These are phyloP conservation scores for Gymnothorax reevesii DNA, from an alignment of 2,797 vertebrate species.

Conservation along the genomic window DNA sequence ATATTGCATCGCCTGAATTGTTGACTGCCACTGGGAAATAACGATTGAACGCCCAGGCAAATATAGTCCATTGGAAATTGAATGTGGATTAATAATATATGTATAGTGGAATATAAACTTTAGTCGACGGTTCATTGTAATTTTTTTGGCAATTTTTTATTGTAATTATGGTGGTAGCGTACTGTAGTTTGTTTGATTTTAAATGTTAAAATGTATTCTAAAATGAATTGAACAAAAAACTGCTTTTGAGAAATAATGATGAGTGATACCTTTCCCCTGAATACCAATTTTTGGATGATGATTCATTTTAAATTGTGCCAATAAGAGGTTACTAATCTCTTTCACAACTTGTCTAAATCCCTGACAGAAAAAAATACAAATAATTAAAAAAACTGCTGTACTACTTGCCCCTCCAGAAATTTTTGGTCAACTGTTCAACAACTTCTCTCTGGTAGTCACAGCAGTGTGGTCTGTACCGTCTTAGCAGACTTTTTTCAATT, in stretches of 20 bases:
- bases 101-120: conserved; percentile 74
- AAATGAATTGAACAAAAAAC: neutral
- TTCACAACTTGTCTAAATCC: neutral
- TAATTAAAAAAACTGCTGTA: neutral
- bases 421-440: conserved; percentile 2
- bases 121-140: conserved; percentile 68
- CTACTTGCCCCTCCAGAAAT: neutral
- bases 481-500: neutral
- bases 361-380: neutral
- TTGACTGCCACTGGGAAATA: conserved; percentile 5
- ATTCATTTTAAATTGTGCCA: neutral
- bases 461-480: neutral
- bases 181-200: neutral
- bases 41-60: neutral
- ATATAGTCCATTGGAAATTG: conserved; percentile 56
- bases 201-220: neutral
- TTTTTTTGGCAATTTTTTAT: neutral
- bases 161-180: neutral
- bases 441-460: neutral
- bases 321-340: neutral
- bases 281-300: neutral
- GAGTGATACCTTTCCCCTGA: neutral
- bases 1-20: neutral
- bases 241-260: neutral
- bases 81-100: conserved; percentile 76